phyloP scores from a whole-genome alignment of 1,140 invertebrate species.

The Eulimnadia texana region DNA sequence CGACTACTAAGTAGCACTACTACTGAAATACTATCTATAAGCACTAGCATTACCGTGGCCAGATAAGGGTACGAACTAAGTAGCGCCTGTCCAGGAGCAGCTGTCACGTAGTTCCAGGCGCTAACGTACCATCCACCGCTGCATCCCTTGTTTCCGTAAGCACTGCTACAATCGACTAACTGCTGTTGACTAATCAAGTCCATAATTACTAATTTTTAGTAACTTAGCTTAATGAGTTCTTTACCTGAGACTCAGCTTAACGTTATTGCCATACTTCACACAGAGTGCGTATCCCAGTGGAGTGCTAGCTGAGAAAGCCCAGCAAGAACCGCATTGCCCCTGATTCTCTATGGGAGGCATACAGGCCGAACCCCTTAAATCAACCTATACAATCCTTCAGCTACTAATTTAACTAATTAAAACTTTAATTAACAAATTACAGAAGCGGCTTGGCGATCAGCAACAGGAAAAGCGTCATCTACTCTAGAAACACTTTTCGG shows the following conservation, averaged over 20 bases:
- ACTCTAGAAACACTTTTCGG: too few relatives aligned
- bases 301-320: conserved; percentile 6
- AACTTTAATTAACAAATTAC: too few relatives aligned
- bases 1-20: too few relatives aligned
- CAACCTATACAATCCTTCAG: too few relatives aligned
- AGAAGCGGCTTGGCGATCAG: too few relatives aligned
- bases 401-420: too few relatives aligned
- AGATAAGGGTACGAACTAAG: neutral
- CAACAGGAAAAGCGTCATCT: too few relatives aligned
- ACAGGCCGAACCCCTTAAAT: neutral
- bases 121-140: neutral
- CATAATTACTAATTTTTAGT: too few relatives aligned
- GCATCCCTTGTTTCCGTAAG: neutral
- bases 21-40: too few relatives aligned
- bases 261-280: neutral
- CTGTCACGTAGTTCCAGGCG: neutral
- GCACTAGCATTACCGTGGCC: neutral
- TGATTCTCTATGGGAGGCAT: neutral
- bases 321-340: conserved; percentile 1
- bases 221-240: too few relatives aligned
- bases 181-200: conserved; percentile 14
- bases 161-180: conserved; percentile 1
- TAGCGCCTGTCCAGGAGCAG: neutral
- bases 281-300: neutral
- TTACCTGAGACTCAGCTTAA: neutral